Base-by-base conservation (phyloP, 2,113 vertebrate species). In the Corvus cornix region DNA sequence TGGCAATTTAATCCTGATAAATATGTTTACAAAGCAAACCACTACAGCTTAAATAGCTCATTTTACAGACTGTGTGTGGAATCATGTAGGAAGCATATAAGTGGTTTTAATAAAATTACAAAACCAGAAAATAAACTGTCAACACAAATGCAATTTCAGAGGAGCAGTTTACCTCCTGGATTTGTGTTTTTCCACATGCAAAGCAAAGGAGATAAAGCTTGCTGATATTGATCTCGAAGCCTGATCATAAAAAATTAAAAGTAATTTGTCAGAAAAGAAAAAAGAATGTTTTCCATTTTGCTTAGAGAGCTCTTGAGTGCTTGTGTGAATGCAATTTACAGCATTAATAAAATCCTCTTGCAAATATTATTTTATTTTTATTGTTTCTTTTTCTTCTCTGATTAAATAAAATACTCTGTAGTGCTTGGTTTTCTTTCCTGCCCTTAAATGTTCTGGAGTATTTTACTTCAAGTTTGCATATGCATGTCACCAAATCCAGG, bases 181-280 rank as follows among this genome's bases (percentile, higher is more conserved):
- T 96, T 90, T 96, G 69, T 88, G 58, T 59, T 92, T 89, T 92
- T 96, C 72, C 80, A 75, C 76, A 85, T 87, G 75, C 55, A 95
- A 96, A 94, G 21, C 35, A 92, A 80, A 53, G 37, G 51, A 92
- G 74, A 89, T 92, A 96, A 95, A 95, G 66, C 55, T 83, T 93
- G 72, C 35, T 93, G 91, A 90, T 96, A 96, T 95, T 35, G 91
- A 97, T 96, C 85, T 94, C 79, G 83, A 69, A 48, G 64, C 26
- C 60, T 58, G 31, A 84, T 89, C 87, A 97, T 96, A 97, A 97
- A 97, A 97, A 93, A 95, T 95, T 96, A 90, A 96, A 95, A 90
- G 89, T 87, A 96, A 95, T 95, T 89, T 96, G 80, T 84, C 77
- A 89, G 84, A 84, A 90, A 96, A 82, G 35, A 78, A 62, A 89